Evolutionary conservation across 2,797 vertebrate species (phyloP), one percentile per base, ranked within the genome.

Genomic region (Gallinago solitaria): DNA sequence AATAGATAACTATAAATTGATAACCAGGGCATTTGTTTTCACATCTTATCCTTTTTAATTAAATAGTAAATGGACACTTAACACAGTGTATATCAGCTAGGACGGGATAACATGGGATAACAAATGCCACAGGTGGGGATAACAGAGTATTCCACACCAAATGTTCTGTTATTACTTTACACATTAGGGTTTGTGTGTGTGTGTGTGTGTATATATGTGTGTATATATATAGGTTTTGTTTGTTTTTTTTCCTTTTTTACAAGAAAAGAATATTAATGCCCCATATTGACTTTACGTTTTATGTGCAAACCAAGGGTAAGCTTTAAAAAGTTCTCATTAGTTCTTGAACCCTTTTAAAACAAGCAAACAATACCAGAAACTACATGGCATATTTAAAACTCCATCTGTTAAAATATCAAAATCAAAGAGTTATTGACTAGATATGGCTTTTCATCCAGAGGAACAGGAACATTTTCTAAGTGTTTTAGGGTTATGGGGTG

Each of bases 371-470:
- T 97, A 98, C 97, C 98, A 97, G 98, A 98, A 98, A 98, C 97
- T 98, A 97, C 98, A 98, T 98, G 98, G 98, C 98, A 97, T 97
- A 98, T 98, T 98, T 98, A 98, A 98, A 98, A 98, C 97, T 97
- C 98, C 98, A 93, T 98, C 97, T 98, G 97, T 98, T 98, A 98
- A 98, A 98, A 98, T 98, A 98, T 98, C 98, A 98, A 98, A 98
- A 98, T 98, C 97, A 98, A 98, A 97, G 97, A 98, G 98, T 98
- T 98, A 98, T 98, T 98, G 98, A 98, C 99, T 99, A 99, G 98
- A 98, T 99, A 99, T 99, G 99, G 99, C 99, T 99, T 99, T 98
- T 98, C 99, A 99, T 99, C 99, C 99, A 98, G 99, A 98, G 98
- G 97, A 98, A 97, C 97, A 96, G 97, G 98, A 98, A 98, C 97